These are phyloP conservation scores for Sandelia bainsii DNA, from an alignment of 2,797 vertebrate species.

Conservation along the genomic window DNA sequence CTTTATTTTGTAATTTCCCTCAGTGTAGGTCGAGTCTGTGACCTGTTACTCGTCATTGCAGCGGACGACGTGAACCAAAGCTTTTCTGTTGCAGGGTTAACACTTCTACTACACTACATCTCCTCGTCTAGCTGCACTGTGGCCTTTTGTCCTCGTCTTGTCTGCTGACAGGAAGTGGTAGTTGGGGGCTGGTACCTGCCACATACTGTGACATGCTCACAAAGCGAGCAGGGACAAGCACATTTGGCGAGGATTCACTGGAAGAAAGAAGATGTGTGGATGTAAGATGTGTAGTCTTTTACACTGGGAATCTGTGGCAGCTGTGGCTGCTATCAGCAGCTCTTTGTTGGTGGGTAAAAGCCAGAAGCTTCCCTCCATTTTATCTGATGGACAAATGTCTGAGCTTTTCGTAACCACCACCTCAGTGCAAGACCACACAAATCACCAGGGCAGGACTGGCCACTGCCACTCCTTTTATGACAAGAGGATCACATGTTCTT, in stretches of 20 bases:
- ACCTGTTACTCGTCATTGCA: slow-evolving; percentile 28
- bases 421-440: background rate
- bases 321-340: slow-evolving; percentile 57
- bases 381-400: slow-evolving; percentile 64
- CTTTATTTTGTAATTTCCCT: slow-evolving; percentile 44
- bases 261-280: slow-evolving; percentile 9
- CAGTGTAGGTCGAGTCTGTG: slow-evolving; percentile 34
- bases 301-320: slow-evolving; percentile 26
- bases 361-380: slow-evolving; percentile 42
- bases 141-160: slow-evolving; percentile 67
- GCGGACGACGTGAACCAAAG: slow-evolving; percentile 44
- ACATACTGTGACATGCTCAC: slow-evolving; percentile 68
- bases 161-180: slow-evolving; percentile 63
- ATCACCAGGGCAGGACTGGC: background rate
- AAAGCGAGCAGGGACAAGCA: slow-evolving; percentile 60
- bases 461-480: background rate
- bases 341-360: slow-evolving; percentile 69
- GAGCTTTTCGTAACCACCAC: background rate
- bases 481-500: background rate
- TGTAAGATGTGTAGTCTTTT: slow-evolving; percentile 17
- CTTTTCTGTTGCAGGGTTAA: slow-evolving; percentile 53
- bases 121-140: slow-evolving; percentile 42
- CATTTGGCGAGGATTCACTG: slow-evolving; percentile 48
- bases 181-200: slow-evolving; percentile 69
- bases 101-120: slow-evolving; percentile 54